Evolutionary conservation across 2,888 invertebrate species (phyloP).

Genomic region (Azorinus chamasolen): DNA sequence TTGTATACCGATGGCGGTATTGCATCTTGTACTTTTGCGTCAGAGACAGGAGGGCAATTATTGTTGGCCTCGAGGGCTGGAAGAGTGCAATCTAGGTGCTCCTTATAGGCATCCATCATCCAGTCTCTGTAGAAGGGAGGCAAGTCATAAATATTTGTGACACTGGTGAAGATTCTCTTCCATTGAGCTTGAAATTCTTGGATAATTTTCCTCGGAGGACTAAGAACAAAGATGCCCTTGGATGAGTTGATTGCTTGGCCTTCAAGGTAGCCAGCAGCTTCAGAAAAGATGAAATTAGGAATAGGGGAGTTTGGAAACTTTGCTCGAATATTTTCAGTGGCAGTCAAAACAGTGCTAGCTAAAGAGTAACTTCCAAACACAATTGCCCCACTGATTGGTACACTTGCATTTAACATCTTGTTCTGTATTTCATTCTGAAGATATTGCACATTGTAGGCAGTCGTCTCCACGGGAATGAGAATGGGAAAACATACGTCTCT

Average conservation of each 20-base stretch:
- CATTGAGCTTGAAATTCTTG: conserved; percentile 1
- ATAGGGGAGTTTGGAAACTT: conserved; percentile 2
- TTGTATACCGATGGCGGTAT: conserved; percentile 30
- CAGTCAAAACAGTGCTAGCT: conserved; percentile 22
- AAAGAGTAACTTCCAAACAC: conserved; percentile 40
- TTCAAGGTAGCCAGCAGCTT: conserved; percentile 34
- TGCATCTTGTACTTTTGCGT: background rate
- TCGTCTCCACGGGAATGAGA: conserved; percentile 13
- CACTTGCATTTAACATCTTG: conserved; percentile 6
- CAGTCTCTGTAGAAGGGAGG: conserved; percentile 25
- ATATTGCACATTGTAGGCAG: background rate
- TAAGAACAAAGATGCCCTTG: conserved; percentile 53
- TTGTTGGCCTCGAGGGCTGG: background rate
- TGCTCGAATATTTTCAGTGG: conserved; percentile 24
- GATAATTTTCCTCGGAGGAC: conserved; percentile 32
- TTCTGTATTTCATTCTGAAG: conserved; percentile 17
- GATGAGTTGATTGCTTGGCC: conserved; percentile 26
- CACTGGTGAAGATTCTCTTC: background rate
- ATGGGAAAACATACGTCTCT: conserved; percentile 47
- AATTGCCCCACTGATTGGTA: conserved; percentile 37
- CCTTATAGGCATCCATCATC: conserved; percentile 27
- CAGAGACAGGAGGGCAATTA: conserved; percentile 10
- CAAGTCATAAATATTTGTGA: background rate
- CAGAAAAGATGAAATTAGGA: conserved; percentile 54
- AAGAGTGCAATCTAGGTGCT: conserved; percentile 27